A percentile compares a stretch with the other conserved stretches of the same genome.
phyloP scores from a whole-genome alignment of 2,797 vertebrate species.

The Mico argentatus region DNA sequence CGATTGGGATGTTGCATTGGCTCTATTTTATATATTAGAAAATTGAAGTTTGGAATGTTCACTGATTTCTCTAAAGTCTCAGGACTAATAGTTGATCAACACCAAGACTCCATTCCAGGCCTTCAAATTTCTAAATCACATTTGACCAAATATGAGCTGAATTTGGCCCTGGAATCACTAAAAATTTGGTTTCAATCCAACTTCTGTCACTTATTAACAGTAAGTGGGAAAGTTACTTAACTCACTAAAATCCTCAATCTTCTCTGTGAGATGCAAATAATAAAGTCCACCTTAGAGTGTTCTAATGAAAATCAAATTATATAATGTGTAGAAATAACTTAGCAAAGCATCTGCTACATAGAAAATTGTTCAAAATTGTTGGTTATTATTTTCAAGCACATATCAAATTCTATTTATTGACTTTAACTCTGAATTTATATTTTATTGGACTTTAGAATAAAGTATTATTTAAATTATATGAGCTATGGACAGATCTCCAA shows the following conservation, averaged over 20 bases:
- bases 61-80: conserved; percentile 12
- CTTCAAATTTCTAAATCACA: conserved; percentile 17
- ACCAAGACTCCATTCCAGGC: neutral
- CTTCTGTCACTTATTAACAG: conserved; percentile 61
- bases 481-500: neutral
- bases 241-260: conserved; percentile 33
- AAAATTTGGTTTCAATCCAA: conserved; percentile 55
- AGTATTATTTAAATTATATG: conserved; percentile 1
- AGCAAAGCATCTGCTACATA: neutral
- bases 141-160: conserved; percentile 27
- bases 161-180: conserved; percentile 42
- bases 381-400: conserved; percentile 42
- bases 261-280: conserved; percentile 49
- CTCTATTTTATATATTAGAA: neutral
- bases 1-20: neutral
- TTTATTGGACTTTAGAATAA: conserved; percentile 27
- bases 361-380: conserved; percentile 34
- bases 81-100: conserved; percentile 46
- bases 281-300: neutral
- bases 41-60: conserved; percentile 37
- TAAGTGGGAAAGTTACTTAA: conserved; percentile 51
- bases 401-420: conserved; percentile 32
- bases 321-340: conserved; percentile 35
- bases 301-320: conserved; percentile 69
- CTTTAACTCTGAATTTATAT: conserved; percentile 35